Evolutionary conservation across 92 coral and sea anemone genomes (phyloP).

Genomic region (Epizoanthus illoricatus): DNA sequence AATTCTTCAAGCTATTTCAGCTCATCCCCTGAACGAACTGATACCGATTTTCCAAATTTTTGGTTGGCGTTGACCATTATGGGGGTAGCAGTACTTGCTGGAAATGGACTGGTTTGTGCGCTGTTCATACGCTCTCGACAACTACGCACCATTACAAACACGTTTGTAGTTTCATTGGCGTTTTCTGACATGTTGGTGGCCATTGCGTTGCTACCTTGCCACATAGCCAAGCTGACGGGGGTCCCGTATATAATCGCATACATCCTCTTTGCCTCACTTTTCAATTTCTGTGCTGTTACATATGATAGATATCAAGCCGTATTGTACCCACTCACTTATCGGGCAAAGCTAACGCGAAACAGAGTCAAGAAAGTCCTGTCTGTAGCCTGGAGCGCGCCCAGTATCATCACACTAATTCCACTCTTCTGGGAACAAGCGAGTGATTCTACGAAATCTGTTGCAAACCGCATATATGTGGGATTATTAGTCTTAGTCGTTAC

Average conservation of each 20-base stretch:
- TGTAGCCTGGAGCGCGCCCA: conserved; percentile 74
- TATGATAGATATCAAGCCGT: conserved; percentile 91
- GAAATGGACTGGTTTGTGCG: conserved; percentile 78
- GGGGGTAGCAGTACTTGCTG: conserved; percentile 67
- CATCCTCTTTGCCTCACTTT: conserved; percentile 88
- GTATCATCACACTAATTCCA: conserved; percentile 70
- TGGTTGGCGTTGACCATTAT: conserved; percentile 55
- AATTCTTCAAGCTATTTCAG: background rate
- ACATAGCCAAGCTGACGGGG: conserved; percentile 39
- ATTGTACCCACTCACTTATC: conserved; percentile 75
- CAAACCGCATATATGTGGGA: conserved; percentile 69
- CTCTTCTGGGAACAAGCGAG: conserved; percentile 68
- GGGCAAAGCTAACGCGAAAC: conserved; percentile 63
- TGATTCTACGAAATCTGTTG: conserved; percentile 30
- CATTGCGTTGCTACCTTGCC: conserved; percentile 66
- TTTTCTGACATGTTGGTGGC: conserved; percentile 87
- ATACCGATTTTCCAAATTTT: conserved; percentile 10
- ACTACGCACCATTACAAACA: conserved; percentile 84
- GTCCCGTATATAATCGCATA: conserved; percentile 82
- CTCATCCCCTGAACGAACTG: background rate
- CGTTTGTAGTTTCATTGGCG: conserved; percentile 86
- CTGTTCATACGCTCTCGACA: conserved; percentile 66
- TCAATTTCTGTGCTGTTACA: conserved; percentile 90
- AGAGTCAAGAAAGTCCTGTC: conserved; percentile 66
- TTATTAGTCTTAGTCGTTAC: conserved; percentile 72